Base-by-base conservation (phyloP, 2,888 invertebrate genomes). In the Agelastica alni region DNA sequence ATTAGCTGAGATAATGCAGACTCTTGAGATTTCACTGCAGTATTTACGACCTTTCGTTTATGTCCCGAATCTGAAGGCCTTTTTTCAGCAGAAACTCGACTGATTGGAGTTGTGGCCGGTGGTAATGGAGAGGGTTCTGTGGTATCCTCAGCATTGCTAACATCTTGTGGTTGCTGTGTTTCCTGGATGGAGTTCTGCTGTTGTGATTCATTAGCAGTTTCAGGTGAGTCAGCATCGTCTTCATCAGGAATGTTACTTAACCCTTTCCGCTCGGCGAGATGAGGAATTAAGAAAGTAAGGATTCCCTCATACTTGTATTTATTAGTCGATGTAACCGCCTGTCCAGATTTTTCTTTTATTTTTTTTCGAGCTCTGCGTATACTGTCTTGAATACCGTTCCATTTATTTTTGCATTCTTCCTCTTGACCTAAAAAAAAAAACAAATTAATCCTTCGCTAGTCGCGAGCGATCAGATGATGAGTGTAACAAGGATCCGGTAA, bases 231-330 rank as follows among this genome's bases (percentile, higher is more conserved):
- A 34, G 36, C 51, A 22, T 51, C 22, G 9, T 17, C 20, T 44
- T 46, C 42, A 52, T 44, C 58, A 43, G 51, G 53, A 46, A 61
- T 51, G 42, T 63, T 64, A 48, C 45, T 44, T 49, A 64, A 14
- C 7, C 55, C 51, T 48, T 67, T 51, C 53, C 60, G 42, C 32
- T 65, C 61, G 16, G 31, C 56, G n/a, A 64, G 44, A 54, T 64
- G 53, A 51, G 66, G 64, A 37, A 65, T 28, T 51, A 63, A 58
- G 48, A 66, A 67, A 53, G 47, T 37, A 28, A 67, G 60, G 16
- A 62, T 51, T 36, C 48, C 51, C 42, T 67, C 62, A 56, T 60
- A 65, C 39, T 61, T 64, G 47, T 67, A 65, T 34, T 63, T 62
- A 46, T 30, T 6, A 9, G 26, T 34, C 47, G 22, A 48, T 46